Percentiles rank a stretch among this genome's conserved stretches.
Conservation (phyloP, 1,140 invertebrate genomes). For the fruit fly (Drosophila melanogaster) region DNA sequence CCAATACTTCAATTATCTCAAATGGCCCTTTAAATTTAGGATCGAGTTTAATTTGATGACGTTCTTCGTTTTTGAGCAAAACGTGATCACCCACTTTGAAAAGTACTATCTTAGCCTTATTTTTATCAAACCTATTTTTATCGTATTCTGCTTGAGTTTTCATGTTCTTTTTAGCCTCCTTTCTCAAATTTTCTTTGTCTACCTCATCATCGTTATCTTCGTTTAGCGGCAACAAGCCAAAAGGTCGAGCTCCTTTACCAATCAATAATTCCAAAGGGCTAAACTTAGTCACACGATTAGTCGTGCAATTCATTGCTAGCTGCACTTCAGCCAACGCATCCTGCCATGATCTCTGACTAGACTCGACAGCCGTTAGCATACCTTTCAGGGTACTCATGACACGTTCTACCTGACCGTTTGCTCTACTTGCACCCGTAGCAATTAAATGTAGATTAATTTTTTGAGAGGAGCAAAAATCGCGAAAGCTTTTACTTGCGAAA, state of each 20-base stretch:
- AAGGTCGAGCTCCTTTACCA: background rate
- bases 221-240: no score
- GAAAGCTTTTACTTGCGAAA: constrained; percentile 1
- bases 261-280: background rate
- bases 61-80: no score
- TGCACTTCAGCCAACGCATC: background rate
- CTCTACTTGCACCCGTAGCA: background rate
- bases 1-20: background rate
- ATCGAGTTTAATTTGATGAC: background rate
- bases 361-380: background rate
- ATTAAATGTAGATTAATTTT: constrained; percentile 7
- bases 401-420: background rate
- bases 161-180: background rate
- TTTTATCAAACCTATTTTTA: background rate
- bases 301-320: background rate
- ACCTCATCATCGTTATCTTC: no score
- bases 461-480: constrained; percentile 10
- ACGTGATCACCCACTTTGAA: background rate
- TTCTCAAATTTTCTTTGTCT: background rate
- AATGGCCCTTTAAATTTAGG: background rate
- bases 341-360: background rate
- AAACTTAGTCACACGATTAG: background rate
- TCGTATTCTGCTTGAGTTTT: background rate
- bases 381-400: background rate
- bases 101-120: background rate